Percentiles rank a stretch among this genome's conserved stretches.
phyloP scores from a whole-genome alignment of 2,888 invertebrate genomes.

The Cantharis lateralis region DNA sequence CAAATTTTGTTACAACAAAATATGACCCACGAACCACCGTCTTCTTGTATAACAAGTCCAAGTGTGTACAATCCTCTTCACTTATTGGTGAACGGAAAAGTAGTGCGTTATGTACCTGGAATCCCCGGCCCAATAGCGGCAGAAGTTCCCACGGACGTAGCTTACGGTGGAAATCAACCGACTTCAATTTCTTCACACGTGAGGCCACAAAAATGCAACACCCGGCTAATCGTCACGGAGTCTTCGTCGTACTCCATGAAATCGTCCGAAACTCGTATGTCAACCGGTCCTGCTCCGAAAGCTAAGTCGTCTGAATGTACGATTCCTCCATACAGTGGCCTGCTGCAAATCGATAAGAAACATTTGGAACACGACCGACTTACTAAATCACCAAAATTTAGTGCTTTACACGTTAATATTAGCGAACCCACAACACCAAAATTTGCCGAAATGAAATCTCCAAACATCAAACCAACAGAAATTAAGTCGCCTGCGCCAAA shows the following conservation, averaged over 20 bases:
- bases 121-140: slow-evolving; percentile 78
- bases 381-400: slow-evolving; percentile 33
- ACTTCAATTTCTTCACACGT: neutral
- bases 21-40: slow-evolving; percentile 48
- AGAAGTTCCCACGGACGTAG: slow-evolving; percentile 42
- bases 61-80: slow-evolving; percentile 59
- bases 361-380: slow-evolving; percentile 12
- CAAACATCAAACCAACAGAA: slow-evolving; percentile 18
- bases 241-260: neutral
- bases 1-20: slow-evolving; percentile 37
- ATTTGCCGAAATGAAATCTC: slow-evolving; percentile 22
- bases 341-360: slow-evolving; percentile 1
- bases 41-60: slow-evolving; percentile 50
- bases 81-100: slow-evolving; percentile 66
- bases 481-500: slow-evolving; percentile 29
- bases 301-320: neutral
- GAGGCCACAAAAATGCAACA: neutral
- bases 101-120: slow-evolving; percentile 85
- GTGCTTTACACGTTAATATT: slow-evolving; percentile 35
- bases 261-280: neutral
- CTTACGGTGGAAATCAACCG: slow-evolving; percentile 23
- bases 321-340: neutral
- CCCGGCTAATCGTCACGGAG: neutral
- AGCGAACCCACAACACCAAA: slow-evolving; percentile 18
- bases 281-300: neutral